A percentile compares a stretch with the other conserved stretches of the same genome.
phyloP scores from a whole-genome alignment of 2,888 invertebrate species.

The Hypsopygia costalis region DNA sequence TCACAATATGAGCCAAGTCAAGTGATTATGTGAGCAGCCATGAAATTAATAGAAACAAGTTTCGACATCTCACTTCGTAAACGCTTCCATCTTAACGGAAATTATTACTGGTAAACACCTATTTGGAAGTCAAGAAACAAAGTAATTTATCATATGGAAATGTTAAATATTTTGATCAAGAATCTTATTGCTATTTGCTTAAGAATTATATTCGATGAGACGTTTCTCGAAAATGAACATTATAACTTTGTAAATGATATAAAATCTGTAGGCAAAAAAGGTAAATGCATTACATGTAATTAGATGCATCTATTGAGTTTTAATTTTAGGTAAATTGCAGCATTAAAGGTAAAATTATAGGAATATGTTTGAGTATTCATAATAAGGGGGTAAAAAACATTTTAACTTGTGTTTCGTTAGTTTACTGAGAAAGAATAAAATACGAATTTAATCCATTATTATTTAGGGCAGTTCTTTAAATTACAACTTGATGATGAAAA shows the following conservation, averaged over 20 bases:
- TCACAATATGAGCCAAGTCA: slow-evolving; percentile 25
- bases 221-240: slow-evolving; percentile 17
- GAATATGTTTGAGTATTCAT: no score
- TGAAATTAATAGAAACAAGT: slow-evolving; percentile 56
- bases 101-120: slow-evolving; percentile 47
- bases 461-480: no score
- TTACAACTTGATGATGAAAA: no score
- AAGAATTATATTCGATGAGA: slow-evolving; percentile 16
- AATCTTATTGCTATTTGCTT: slow-evolving; percentile 23
- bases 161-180: slow-evolving; percentile 19
- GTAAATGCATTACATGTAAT: slow-evolving; percentile 29
- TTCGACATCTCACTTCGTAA: slow-evolving; percentile 53
- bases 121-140: slow-evolving; percentile 27
- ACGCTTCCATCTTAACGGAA: slow-evolving; percentile 52
- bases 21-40: slow-evolving; percentile 50
- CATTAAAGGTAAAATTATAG: neutral
- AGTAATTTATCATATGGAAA: slow-evolving; percentile 29
- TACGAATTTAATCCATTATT: no score
- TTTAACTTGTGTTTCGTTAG: no score
- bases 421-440: no score
- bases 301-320: neutral
- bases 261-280: slow-evolving; percentile 29
- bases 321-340: no score
- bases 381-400: no score
- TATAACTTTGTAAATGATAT: slow-evolving; percentile 25